A percentile compares a stretch with the other conserved stretches of the same genome.
These are phyloP conservation scores for Paratilapia polleni DNA, from an alignment of 2,113 vertebrate species.

Conservation along the genomic window DNA sequence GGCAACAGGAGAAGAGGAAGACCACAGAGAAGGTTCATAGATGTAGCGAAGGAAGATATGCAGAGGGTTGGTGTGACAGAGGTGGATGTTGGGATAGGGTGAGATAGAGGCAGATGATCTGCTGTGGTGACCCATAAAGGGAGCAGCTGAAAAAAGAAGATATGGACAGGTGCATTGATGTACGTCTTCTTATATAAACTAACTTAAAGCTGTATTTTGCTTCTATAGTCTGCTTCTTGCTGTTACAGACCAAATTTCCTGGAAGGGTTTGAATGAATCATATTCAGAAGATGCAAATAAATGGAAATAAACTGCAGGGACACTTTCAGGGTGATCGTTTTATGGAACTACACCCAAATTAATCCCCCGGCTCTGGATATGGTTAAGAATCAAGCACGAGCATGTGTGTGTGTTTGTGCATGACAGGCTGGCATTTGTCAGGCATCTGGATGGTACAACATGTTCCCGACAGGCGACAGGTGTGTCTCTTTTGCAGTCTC, in stretches of 20 bases:
- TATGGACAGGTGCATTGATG: neutral
- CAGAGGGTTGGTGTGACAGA: no score
- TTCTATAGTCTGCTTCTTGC: neutral
- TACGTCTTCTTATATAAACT: neutral
- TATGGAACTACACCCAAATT: constrained; percentile 1
- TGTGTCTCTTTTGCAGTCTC: constrained; percentile 25
- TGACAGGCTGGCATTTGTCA: constrained; percentile 23
- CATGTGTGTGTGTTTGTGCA: constrained; percentile 1
- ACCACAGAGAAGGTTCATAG: no score
- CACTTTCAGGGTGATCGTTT: constrained; percentile 15
- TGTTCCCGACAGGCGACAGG: constrained; percentile 20
- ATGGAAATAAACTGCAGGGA: constrained; percentile 38
- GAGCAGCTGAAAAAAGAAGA: no score
- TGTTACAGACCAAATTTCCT: neutral
- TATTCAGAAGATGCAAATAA: neutral
- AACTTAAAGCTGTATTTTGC: neutral
- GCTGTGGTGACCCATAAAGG: no score
- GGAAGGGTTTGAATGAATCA: neutral
- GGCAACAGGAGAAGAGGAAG: no score
- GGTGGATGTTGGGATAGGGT: no score
- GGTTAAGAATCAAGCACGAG: neutral
- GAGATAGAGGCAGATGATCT: no score
- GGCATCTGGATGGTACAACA: constrained; percentile 26
- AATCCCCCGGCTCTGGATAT: neutral
- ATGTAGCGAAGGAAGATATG: no score